Base-by-base conservation (phyloP, 2,113 vertebrate species). In the Ophiodon elongatus region DNA sequence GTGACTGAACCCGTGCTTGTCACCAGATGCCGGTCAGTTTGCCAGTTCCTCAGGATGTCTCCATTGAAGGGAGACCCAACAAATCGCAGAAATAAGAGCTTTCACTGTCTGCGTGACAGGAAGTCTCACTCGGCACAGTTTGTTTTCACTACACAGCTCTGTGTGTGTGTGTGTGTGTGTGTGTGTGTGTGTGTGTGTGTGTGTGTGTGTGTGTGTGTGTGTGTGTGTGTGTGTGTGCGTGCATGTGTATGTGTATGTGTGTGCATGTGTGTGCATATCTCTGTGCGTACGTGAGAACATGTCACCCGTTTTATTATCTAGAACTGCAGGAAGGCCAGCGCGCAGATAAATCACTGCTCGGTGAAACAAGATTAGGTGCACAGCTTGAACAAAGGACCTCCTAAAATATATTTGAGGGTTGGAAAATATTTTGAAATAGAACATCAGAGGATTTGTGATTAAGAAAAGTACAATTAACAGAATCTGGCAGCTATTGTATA, bases 71-170 rank as follows among this genome's bases (percentile, higher is more conserved):
- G 76, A 81, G 68, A 82, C 57, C 54, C 60, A 9, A 78, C 75
- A 76, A 91, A 84, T 80, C 3, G 4, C 62, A 84, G 80, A 87
- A 88, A 92, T 85, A 73, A 89, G 84, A 86, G 84, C 82, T 85
- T 89, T 89, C 73, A 65, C 88, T 89, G 88, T 93, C 66, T 86
- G 85, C 52, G 41, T 86, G 90, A 93, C 90, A 93, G 94, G 94
- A 94, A 94, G 92, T 90, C 85, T 88, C 90, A 87, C 84, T 90
- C 88, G 73, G 83, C 70, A 70, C 80, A 82, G 83, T 92, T 92
- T 90, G 86, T 89, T 92, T 93, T 84, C 81, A 23, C 76, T 89
- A 45, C 39, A 43, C 41, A 27, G 50, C 69, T 65, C 8, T 71
- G n/a, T 79, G 52, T 83, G 67, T 80, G 83, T 67, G 27, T 60